These are phyloP conservation scores for Peromyscus aztecus DNA, from an alignment of 2,797 vertebrate species.

Conservation along the genomic window DNA sequence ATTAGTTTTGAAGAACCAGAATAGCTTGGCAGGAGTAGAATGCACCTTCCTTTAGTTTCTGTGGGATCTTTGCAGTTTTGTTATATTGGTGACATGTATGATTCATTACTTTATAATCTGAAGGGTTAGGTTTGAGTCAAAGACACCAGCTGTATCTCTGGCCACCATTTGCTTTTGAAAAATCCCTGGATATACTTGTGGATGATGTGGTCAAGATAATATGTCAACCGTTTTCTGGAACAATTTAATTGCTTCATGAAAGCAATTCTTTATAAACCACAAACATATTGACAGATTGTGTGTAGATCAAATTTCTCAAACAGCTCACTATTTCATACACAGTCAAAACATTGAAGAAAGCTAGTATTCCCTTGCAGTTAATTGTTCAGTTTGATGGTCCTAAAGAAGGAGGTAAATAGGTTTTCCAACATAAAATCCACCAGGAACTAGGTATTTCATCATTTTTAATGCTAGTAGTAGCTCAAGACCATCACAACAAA, in stretches of 20 bases:
- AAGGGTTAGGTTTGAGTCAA: not conserved
- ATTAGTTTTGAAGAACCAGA: not conserved
- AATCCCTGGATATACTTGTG: not conserved
- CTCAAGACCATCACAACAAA: not conserved
- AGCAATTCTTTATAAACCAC: constrained; percentile 1
- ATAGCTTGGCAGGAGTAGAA: not conserved
- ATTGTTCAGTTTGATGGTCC: not conserved
- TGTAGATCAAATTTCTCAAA: not conserved
- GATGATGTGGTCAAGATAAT: constrained; percentile 5
- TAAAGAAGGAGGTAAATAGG: not conserved
- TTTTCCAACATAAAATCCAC: not conserved
- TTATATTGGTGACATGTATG: not conserved
- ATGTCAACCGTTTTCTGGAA: constrained; percentile 9
- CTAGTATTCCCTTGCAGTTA: not conserved
- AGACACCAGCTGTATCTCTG: not conserved
- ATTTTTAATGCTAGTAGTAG: not conserved
- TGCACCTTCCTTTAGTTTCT: not conserved
- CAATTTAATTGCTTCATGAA: constrained; percentile 21
- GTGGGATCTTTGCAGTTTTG: not conserved
- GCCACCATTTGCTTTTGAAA: not conserved
- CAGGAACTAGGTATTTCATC: not conserved
- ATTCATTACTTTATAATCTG: not conserved
- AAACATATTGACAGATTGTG: constrained; percentile 5
- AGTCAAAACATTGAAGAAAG: not conserved
- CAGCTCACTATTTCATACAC: not conserved